Percentiles rank a stretch among this genome's conserved stretches.
These are phyloP conservation scores for Chamaea fasciata DNA, from an alignment of 2,113 vertebrate species.

Conservation along the genomic window DNA sequence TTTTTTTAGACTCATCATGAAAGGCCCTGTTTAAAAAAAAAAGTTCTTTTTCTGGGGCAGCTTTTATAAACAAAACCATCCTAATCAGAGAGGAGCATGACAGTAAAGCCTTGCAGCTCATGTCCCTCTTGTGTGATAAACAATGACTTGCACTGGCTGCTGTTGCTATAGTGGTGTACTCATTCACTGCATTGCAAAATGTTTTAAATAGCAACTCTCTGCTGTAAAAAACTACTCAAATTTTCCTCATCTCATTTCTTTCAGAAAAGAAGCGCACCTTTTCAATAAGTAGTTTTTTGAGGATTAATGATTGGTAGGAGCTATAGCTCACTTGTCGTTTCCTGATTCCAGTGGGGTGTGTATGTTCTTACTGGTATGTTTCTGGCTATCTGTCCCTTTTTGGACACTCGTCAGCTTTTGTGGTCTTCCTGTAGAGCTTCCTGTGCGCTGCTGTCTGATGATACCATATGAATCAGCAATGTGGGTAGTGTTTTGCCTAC, in stretches of 20 bases:
- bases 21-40: not conserved
- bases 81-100: not conserved
- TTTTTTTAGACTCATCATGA: not conserved
- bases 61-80: not conserved
- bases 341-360: not conserved
- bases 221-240: not conserved
- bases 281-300: not conserved
- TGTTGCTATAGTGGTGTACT: not conserved
- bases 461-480: constrained; percentile 25
- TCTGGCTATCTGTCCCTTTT: not conserved
- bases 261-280: not conserved
- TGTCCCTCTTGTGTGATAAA: not conserved
- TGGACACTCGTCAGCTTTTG: not conserved
- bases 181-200: not conserved
- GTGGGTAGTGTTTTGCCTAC: not conserved
- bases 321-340: not conserved
- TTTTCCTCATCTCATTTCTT: not conserved
- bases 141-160: not conserved
- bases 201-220: not conserved
- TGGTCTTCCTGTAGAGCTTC: constrained; percentile 47
- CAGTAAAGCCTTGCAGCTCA: not conserved
- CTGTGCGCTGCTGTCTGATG: not conserved
- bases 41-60: not conserved
- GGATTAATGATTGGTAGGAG: not conserved
- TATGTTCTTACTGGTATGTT: not conserved